These are phyloP conservation scores for Drosophila macrothrix DNA, from an alignment of 2,888 invertebrate species.

Conservation along the genomic window DNA sequence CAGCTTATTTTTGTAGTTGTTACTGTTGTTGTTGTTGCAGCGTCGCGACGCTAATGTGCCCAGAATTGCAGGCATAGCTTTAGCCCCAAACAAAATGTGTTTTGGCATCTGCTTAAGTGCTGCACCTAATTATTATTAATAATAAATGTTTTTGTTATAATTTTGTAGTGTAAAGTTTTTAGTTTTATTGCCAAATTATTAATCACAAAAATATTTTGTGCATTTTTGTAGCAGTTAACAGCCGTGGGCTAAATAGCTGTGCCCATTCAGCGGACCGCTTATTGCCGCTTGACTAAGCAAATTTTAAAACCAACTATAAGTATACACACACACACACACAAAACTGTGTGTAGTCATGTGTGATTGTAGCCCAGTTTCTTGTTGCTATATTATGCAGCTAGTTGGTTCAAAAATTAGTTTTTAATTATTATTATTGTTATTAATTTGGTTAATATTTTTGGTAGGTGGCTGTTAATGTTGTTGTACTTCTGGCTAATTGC, in stretches of 20 bases:
- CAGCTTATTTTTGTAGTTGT: constrained; percentile 13
- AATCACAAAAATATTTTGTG: constrained; percentile 65
- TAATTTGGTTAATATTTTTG: constrained; percentile 56
- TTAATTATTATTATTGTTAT: constrained; percentile 79
- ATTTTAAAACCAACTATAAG: constrained; percentile 45
- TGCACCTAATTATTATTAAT: constrained; percentile 71
- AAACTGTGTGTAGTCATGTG: constrained; percentile 36
- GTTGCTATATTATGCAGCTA: constrained; percentile 53
- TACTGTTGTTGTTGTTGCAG: constrained; percentile 21
- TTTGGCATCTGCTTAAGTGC: constrained; percentile 78
- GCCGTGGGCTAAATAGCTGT: constrained; percentile 70
- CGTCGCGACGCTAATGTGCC: constrained; percentile 18
- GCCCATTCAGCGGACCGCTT: constrained; percentile 66
- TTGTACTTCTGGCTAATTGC: constrained; percentile 55
- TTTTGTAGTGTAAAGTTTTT: constrained; percentile 48
- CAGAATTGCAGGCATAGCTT: constrained; percentile 44
- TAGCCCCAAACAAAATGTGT: constrained; percentile 29
- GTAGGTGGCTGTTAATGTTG: constrained; percentile 22
- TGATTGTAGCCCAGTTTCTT: constrained; percentile 74
- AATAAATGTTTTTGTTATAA: constrained; percentile 53
- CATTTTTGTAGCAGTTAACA: constrained; percentile 47
- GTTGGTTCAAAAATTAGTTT: constrained; percentile 70
- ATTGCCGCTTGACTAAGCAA: constrained; percentile 75
- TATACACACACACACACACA: constrained; percentile 3
- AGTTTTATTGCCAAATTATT: constrained; percentile 74